These are phyloP conservation scores for Pteropus alecto DNA, from an alignment of 2,113 vertebrate species.

Conservation along the genomic window DNA sequence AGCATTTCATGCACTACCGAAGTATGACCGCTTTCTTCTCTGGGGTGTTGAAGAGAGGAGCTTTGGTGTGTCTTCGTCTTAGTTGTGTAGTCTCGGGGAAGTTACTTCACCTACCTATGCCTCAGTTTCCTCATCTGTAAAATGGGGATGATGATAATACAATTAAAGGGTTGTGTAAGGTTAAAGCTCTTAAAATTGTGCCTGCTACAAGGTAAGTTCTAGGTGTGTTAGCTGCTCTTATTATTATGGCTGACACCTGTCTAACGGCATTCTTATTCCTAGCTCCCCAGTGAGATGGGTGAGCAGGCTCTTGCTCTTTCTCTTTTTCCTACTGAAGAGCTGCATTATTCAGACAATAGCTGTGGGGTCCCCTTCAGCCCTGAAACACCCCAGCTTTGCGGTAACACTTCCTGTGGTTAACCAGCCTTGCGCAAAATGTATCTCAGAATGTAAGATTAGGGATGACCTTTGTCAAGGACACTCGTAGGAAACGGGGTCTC, in stretches of 20 bases:
- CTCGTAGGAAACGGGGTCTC: background rate
- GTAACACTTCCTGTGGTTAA: background rate
- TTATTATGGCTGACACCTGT: background rate
- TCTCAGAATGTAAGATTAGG: background rate
- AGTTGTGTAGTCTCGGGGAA: background rate
- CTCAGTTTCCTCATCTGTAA: background rate
- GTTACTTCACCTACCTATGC: background rate
- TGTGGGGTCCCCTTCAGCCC: background rate
- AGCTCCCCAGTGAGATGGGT: background rate
- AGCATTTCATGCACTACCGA: background rate
- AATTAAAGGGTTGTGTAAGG: background rate
- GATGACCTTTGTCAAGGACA: conserved; percentile 41
- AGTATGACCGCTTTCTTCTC: background rate
- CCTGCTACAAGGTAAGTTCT: background rate
- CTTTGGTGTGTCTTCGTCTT: background rate
- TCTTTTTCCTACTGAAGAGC: background rate
- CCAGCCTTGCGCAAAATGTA: background rate
- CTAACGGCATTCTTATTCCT: background rate
- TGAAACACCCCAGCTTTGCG: background rate
- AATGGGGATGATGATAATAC: background rate
- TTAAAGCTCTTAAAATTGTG: background rate
- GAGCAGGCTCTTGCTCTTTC: background rate
- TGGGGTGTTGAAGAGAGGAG: background rate
- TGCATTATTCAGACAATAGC: background rate
- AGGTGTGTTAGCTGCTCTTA: background rate